phyloP scores from a whole-genome alignment of 2,113 vertebrate species.

The Notiomystis cincta region DNA sequence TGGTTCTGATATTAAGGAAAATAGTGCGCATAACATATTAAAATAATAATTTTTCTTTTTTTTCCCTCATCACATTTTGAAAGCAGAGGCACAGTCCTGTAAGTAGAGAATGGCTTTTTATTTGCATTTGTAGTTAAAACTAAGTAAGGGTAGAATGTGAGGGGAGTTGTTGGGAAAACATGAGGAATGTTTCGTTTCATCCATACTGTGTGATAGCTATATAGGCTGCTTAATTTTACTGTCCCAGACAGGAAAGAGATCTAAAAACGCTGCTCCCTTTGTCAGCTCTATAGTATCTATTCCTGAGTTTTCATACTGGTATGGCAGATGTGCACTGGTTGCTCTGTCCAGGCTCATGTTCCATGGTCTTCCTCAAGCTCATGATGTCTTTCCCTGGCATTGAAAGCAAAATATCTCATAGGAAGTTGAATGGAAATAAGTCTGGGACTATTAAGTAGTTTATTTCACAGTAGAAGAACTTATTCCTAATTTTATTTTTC shows the following conservation, averaged over 20 bases:
- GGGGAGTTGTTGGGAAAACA: neutral
- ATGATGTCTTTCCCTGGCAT: neutral
- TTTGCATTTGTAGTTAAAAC: conserved; percentile 21
- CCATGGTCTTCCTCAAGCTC: neutral
- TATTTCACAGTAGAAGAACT: neutral
- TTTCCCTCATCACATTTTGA: conserved; percentile 1
- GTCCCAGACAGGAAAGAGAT: neutral
- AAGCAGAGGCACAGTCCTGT: conserved; percentile 79
- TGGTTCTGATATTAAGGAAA: neutral
- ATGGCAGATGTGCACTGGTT: neutral
- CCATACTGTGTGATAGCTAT: neutral
- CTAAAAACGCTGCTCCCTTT: neutral
- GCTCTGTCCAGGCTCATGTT: neutral
- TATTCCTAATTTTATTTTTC: conserved; percentile 25
- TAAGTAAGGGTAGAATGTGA: neutral
- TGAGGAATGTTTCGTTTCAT: neutral
- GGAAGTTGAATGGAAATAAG: neutral
- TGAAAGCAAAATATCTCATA: neutral
- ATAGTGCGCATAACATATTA: neutral
- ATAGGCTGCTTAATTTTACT: neutral
- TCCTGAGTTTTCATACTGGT: neutral
- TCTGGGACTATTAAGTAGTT: neutral
- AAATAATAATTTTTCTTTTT: conserved; percentile 46
- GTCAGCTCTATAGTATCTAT: neutral
- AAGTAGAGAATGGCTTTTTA: conserved; percentile 69